Conservation (phyloP, 2,797 vertebrate genomes). For the Bradypodion pumilum region DNA sequence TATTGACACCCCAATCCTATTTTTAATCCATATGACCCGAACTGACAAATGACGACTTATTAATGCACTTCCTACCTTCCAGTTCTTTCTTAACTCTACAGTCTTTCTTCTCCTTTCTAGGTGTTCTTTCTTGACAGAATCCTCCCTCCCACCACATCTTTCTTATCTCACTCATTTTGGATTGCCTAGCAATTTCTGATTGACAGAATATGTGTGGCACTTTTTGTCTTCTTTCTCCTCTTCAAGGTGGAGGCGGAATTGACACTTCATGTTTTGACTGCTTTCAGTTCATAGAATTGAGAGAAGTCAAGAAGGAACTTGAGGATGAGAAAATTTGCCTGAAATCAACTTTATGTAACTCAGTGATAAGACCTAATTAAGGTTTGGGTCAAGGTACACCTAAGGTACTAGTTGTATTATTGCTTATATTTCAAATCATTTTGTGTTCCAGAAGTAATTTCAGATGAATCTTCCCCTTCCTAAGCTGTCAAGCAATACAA, state of each 20-base stretch:
- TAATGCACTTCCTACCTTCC: conserved; percentile 38
- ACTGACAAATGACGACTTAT: conserved; percentile 18
- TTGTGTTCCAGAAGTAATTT: conserved; percentile 24
- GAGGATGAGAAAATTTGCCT: conserved; percentile 18
- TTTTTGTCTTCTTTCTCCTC: conserved; percentile 49
- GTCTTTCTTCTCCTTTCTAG: conserved; percentile 9
- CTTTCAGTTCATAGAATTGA: conserved; percentile 25
- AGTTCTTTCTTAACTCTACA: conserved; percentile 31
- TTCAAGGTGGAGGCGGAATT: conserved; percentile 36
- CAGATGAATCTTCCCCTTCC: background rate
- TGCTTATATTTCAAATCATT: background rate
- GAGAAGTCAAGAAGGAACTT: conserved; percentile 18
- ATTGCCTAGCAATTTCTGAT: conserved; percentile 59
- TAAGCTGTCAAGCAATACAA: conserved; percentile 11
- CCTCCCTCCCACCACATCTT: conserved; percentile 14
- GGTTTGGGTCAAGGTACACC: conserved; percentile 6
- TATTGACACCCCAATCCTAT: background rate
- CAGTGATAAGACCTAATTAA: conserved; percentile 19
- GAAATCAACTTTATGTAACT: conserved; percentile 39
- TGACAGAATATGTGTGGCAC: conserved; percentile 62
- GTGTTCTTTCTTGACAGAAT: conserved; percentile 50
- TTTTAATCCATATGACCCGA: background rate
- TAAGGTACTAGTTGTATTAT: background rate
- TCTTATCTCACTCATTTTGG: conserved; percentile 66
- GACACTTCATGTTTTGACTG: conserved; percentile 45